Percentiles rank a stretch among this genome's conserved stretches.
These are phyloP conservation scores for Strongylocentrotus purpuratus DNA, from an alignment of 35 echinoderm and acorn worm genomes.

Conservation along the genomic window DNA sequence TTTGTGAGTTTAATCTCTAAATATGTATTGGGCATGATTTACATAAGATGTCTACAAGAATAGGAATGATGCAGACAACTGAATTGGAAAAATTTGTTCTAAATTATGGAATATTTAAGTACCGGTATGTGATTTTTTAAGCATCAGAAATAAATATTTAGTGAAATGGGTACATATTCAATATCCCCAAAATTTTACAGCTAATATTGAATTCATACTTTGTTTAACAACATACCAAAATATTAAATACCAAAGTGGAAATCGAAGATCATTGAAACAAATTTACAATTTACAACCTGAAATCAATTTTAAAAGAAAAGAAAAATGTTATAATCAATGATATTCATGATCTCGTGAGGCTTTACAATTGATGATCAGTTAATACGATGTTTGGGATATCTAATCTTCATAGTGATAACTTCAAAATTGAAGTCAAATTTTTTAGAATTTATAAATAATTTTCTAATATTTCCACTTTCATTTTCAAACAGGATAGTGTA, in stretches of 20 bases:
- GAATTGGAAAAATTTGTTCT: not conserved
- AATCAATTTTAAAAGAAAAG: not conserved
- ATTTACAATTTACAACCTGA: too few relatives aligned
- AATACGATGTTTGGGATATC: too few relatives aligned
- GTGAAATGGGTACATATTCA: too few relatives aligned
- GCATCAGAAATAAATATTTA: not conserved
- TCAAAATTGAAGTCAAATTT: not conserved
- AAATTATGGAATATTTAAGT: not conserved
- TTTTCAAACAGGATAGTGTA: slow-evolving; percentile 69
- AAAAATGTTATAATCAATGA: not conserved
- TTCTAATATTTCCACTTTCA: slow-evolving; percentile 15
- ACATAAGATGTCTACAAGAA: not conserved
- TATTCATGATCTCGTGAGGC: not conserved
- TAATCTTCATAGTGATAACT: too few relatives aligned
- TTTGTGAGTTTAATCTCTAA: slow-evolving; percentile 58
- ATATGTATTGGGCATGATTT: not conserved
- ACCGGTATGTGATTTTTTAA: not conserved
- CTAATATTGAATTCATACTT: too few relatives aligned
- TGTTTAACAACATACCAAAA: too few relatives aligned
- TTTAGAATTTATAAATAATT: not conserved
- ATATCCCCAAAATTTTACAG: not conserved
- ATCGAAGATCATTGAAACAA: too few relatives aligned
- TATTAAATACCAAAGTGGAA: too few relatives aligned
- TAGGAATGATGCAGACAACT: not conserved
- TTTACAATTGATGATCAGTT: not conserved